Evolutionary conservation across 2,888 invertebrate species (phyloP).

Genomic region (Euzophera pinguis): DNA sequence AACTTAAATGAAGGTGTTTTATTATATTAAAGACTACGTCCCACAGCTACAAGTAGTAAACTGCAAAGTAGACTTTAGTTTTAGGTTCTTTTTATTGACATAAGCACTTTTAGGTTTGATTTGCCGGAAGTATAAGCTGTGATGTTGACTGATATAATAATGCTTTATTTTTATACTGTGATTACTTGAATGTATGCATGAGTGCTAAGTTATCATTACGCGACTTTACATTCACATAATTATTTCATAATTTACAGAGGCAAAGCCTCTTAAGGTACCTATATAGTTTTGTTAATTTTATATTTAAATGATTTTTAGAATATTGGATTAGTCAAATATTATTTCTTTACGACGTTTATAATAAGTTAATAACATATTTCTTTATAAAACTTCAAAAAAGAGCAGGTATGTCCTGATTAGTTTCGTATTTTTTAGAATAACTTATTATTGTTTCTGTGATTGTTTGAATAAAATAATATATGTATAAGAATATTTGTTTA

Average conservation of each 20-base stretch:
- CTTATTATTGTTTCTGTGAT: slow-evolving; percentile 72
- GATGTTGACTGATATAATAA: slow-evolving; percentile 73
- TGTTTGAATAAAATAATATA: slow-evolving; percentile 52
- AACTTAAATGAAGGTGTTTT: no score
- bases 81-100: slow-evolving; percentile 33
- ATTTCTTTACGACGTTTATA: slow-evolving; percentile 40
- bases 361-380: slow-evolving; percentile 37
- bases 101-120: slow-evolving; percentile 48
- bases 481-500: background rate
- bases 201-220: slow-evolving; percentile 56
- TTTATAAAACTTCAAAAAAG: slow-evolving; percentile 30
- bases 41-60: slow-evolving; percentile 29
- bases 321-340: slow-evolving; percentile 34
- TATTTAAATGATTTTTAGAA: slow-evolving; percentile 43
- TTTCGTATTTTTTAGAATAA: slow-evolving; percentile 60
- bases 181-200: slow-evolving; percentile 64
- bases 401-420: slow-evolving; percentile 43
- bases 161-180: slow-evolving; percentile 79
- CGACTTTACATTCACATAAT: slow-evolving; percentile 45
- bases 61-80: slow-evolving; percentile 13
- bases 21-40: slow-evolving; percentile 28
- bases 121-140: slow-evolving; percentile 68
- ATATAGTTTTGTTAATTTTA: slow-evolving; percentile 45
- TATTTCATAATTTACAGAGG: slow-evolving; percentile 36
- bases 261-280: slow-evolving; percentile 51